Evolutionary conservation across 2,113 vertebrate genomes (phyloP).

Genomic region (Dipodomys merriami): DNA sequence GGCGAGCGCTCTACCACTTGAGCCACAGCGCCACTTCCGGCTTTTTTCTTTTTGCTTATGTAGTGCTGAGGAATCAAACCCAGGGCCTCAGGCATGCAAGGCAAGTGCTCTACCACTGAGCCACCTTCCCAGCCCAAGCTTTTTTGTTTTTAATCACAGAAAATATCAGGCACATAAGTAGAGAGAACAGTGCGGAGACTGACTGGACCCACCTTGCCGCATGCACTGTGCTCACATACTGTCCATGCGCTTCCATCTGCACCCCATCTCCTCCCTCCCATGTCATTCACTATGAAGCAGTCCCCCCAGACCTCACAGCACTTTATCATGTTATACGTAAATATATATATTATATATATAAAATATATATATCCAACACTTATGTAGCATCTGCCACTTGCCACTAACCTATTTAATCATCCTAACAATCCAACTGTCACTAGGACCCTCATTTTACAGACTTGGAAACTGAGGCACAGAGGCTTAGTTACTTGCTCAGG

Average conservation of each 20-base stretch:
- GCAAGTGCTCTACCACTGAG: no score
- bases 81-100: no score
- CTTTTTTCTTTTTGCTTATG: no score
- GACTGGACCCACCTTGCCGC: no score
- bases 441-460: neutral
- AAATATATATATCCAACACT: neutral
- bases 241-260: neutral
- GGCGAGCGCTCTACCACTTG: no score
- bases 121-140: no score
- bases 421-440: neutral
- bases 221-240: fast-evolving
- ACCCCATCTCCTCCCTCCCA: neutral
- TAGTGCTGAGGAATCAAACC: no score
- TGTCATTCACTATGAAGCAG: neutral
- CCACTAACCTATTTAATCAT: neutral
- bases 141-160: neutral
- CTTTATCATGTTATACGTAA: no score
- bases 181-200: neutral
- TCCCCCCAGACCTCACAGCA: neutral
- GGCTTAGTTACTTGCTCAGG: neutral
- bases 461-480: neutral
- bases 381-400: neutral
- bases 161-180: neutral
- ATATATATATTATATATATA: no score
- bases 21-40: no score